Base-by-base conservation (phyloP, 2,797 vertebrate species). In the Alectoris magna region DNA sequence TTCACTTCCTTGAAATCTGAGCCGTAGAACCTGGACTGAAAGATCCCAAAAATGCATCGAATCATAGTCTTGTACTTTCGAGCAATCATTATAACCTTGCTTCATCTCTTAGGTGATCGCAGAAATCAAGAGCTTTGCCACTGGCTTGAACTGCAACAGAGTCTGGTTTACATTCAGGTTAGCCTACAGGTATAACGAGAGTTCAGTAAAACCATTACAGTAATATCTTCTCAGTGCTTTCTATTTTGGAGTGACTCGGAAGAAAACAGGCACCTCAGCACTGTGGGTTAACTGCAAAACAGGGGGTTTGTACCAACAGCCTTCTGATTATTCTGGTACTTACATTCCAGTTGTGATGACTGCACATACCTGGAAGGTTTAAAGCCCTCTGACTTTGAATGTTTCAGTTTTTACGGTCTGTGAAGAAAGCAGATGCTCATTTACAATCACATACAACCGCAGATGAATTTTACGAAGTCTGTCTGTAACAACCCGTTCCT, bases 1-100 rank as follows among this genome's bases (percentile, higher is more conserved):
- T 53, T 49, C 51, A 34, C 56, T 16, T 67, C 89, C 85, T 4
- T 80, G 94, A 44, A 85, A 79, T 46, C 38, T 16, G 81, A 93
- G 88, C 80, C 84, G 49, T 27, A 56, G 14, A 56, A 60, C 2
- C 69, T 56, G 79, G 22, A 29, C 63, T 13, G 73, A 41, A 75
- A 10, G 1, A 84, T 19, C 63, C n/a, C 14, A 1, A 46, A 84
- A 56, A 62, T 4, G 22, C 9, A 38, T 29, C 11, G 29, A 83
- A 62, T 26, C 29, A 26, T 2, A 22, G 43, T 18, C 53, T 51
- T 29, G 26, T 53, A 31, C 74, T 72, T 69, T 1, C 6, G 24
- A 68, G n/a, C 11, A 29, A 58, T 13, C 2, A 1, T 29, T 55
- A 55, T 39, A 58, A 83, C 10, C 44, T 4, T 5, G 19, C 14